Evolutionary conservation across 1,140 invertebrate genomes (phyloP).

Genomic region (Drosophila subobscura): DNA sequence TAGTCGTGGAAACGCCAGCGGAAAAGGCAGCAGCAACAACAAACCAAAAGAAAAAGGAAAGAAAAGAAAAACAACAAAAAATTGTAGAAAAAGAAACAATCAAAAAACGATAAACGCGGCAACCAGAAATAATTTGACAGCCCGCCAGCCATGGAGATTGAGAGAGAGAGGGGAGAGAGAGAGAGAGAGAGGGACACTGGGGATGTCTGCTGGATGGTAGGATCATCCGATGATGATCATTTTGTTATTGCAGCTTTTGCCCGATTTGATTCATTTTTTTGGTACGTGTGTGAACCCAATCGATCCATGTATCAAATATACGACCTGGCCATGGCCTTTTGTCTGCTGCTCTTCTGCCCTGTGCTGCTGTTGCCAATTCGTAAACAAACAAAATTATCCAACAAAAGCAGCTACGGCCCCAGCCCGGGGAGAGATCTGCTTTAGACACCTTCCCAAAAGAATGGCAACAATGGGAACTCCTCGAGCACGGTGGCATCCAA

Average conservation of each 20-base stretch:
- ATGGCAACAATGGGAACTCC: constrained; percentile 48
- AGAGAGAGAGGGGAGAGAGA: neutral
- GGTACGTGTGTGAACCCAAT: constrained; percentile 74
- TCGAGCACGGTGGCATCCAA: constrained; percentile 72
- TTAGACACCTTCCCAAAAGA: constrained; percentile 65
- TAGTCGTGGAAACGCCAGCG: constrained; percentile 60
- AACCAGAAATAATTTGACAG: constrained; percentile 77
- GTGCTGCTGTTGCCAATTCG: constrained; percentile 63
- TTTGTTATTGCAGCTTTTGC: constrained; percentile 75
- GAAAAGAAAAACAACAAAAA: constrained; percentile 33
- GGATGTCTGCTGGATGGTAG: no score
- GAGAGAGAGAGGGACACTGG: no score
- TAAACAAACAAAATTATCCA: constrained; percentile 80
- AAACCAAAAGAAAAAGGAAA: constrained; percentile 23
- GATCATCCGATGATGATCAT: constrained; percentile 44
- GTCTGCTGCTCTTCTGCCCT: constrained; percentile 29
- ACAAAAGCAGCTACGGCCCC: constrained; percentile 53
- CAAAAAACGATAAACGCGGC: constrained; percentile 74
- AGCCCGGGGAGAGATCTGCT: constrained; percentile 29
- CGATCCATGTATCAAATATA: constrained; percentile 60
- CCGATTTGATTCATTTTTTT: constrained; percentile 62
- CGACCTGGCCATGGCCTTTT: constrained; percentile 69
- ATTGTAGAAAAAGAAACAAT: constrained; percentile 61
- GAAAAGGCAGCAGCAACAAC: constrained; percentile 23
- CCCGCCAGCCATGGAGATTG: constrained; percentile 9